Evolutionary conservation across 2,888 invertebrate genomes (phyloP).

Genomic region (Zonitis immaculata): DNA sequence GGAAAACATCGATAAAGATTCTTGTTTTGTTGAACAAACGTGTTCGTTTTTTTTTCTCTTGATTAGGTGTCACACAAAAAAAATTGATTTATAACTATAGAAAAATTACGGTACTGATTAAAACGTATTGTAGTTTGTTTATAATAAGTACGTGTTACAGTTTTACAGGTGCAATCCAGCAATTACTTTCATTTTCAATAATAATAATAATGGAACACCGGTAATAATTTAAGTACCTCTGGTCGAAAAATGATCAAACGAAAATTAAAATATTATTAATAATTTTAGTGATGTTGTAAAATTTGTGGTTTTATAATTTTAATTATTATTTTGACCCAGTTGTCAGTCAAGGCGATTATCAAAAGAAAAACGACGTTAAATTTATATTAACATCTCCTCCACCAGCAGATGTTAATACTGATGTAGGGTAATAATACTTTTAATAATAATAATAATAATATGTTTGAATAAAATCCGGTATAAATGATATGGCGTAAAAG

Average conservation of each 20-base stretch:
- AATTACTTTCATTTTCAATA: conserved; percentile 27
- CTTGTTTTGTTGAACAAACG: conserved; percentile 6
- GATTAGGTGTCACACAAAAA: too few relatives aligned
- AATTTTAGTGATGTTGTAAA: conserved; percentile 13
- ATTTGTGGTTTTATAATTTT: conserved; percentile 16
- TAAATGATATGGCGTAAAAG: background rate
- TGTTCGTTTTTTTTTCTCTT: too few relatives aligned
- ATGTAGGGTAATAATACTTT: background rate
- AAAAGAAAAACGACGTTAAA: background rate
- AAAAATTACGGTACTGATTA: conserved; percentile 15
- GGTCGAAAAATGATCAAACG: conserved; percentile 5
- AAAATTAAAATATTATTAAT: conserved; percentile 3
- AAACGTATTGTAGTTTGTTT: too few relatives aligned
- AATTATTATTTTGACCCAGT: conserved; percentile 11
- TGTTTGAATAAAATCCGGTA: background rate
- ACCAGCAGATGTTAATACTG: background rate
- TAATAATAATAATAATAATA: background rate
- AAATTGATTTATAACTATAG: too few relatives aligned
- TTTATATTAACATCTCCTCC: background rate
- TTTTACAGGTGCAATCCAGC: conserved; percentile 28
- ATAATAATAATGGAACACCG: conserved; percentile 11
- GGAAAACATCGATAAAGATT: conserved; percentile 11
- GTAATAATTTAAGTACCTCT: conserved; percentile 21
- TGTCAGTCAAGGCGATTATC: background rate
- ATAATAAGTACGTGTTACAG: conserved; percentile 6